Evolutionary conservation across 2,888 invertebrate genomes (phyloP).

Genomic region (Metacarcinus magister): DNA sequence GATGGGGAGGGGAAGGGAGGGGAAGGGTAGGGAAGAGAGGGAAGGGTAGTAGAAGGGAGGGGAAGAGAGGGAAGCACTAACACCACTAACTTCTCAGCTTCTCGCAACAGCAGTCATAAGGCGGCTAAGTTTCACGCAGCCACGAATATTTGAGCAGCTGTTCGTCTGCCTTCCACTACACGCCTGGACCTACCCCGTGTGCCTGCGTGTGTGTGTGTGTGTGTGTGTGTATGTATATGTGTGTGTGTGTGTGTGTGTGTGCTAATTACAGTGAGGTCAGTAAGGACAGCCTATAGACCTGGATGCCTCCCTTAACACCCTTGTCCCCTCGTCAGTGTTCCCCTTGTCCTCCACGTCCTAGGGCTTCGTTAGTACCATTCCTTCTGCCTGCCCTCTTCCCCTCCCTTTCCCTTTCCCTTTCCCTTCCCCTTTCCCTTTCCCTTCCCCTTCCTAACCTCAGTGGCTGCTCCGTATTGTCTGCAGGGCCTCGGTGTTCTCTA

Average conservation of each 20-base stretch:
- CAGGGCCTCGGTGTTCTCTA: neutral
- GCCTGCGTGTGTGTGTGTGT: neutral
- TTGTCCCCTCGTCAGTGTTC: neutral
- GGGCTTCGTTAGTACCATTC: neutral
- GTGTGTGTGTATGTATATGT: slow-evolving; percentile 16
- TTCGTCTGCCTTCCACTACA: neutral
- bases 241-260: neutral
- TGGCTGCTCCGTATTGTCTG: neutral
- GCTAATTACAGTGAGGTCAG: neutral
- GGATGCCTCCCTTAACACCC: too few relatives aligned
- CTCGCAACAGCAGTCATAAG: slow-evolving; percentile 45
- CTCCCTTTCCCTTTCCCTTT: neutral
- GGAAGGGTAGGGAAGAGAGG: neutral
- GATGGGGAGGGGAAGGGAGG: neutral
- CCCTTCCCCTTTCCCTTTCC: neutral
- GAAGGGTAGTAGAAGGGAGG: neutral
- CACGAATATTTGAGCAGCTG: slow-evolving; percentile 45
- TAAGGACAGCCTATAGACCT: neutral
- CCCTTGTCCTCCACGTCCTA: neutral
- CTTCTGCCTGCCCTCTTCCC: neutral
- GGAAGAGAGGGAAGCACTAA: neutral
- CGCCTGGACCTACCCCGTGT: neutral
- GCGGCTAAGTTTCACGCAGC: slow-evolving; percentile 29
- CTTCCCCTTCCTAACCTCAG: neutral
- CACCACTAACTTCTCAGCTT: slow-evolving; percentile 38